Base-by-base conservation (phyloP, 92 coral and sea anemone species). In the Parazoanthus atlanticus region DNA sequence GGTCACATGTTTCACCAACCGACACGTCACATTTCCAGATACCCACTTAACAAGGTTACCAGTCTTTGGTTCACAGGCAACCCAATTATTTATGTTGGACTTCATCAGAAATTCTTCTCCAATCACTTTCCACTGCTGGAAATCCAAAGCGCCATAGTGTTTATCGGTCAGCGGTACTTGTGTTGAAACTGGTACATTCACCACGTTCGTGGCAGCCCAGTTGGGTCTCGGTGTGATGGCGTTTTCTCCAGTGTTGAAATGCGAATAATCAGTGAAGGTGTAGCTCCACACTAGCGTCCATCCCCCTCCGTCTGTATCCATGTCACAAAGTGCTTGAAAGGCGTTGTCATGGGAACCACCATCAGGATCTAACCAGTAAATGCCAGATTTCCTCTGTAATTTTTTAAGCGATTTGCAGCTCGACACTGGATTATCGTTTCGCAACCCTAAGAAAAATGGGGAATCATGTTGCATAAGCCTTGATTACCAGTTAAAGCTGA, bases 251-350 rank as follows among this genome's bases (percentile, higher is more conserved):
- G 28, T 0, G 0, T 12, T 21, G 34, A 92, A 92, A 0, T 33
- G 0, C 2, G 16, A 9, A 74, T 92, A 92, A 19, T 86, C 7
- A 17, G 90, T 89, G 46, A 92, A 92, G 6, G 90, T 86, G 78
- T 92, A 92, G 58, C 92, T 78, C 90, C 88, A 89, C 13, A 89
- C 94, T 23, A 92, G 30, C 0, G 94, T 92, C 94, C 92, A 92
- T 74, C 94, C 94, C 19, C 92, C 94, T 23, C 84, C 91, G 13
- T 70, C 78, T 21, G 78, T 73, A 9, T 47, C 52, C 86, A 82
- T 76, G 64, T 92, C 94, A 69, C 94, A 92, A 78, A 85, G 86
- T 29, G 80, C 94, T 61, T 73, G 58, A 85, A 91, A 91, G 40
- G 94, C 90, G 82, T 90, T 86, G 86, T 56, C 86, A 36, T 77